phyloP scores from a whole-genome alignment of 2,113 vertebrate species.

The Machaerirhynchus nigripectus region DNA sequence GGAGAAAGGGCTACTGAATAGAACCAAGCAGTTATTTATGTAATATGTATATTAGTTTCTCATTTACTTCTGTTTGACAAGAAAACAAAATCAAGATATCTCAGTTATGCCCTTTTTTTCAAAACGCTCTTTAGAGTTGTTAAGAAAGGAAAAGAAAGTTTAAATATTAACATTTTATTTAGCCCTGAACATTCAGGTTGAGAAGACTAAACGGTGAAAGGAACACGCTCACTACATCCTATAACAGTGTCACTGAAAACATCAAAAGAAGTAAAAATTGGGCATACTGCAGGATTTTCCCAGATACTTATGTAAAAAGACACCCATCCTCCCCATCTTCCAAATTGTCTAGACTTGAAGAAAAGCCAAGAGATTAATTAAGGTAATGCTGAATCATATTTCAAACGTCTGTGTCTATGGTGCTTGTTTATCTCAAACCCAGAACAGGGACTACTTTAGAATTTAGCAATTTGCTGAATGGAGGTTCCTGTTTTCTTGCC shows the following conservation, averaged over 20 bases:
- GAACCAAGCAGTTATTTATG: neutral
- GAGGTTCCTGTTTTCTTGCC: neutral
- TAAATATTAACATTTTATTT: neutral
- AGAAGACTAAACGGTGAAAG: neutral
- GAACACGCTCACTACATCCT: neutral
- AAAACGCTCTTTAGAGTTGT: neutral
- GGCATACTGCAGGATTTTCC: neutral
- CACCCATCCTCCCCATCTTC: rapidly evolving
- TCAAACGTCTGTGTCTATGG: neutral
- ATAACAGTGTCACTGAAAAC: neutral
- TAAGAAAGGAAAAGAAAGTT: neutral
- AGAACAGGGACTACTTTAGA: neutral
- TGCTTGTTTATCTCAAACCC: neutral
- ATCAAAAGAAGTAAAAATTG: neutral
- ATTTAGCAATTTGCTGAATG: neutral
- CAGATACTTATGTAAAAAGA: neutral
- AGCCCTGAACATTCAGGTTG: neutral
- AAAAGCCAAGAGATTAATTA: neutral
- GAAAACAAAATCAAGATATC: neutral
- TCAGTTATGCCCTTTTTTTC: rapidly evolving
- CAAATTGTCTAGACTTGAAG: neutral
- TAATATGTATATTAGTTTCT: neutral
- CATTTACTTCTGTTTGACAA: neutral
- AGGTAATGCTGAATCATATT: neutral
- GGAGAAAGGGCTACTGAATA: neutral